A percentile compares a stretch with the other conserved stretches of the same genome.
phyloP scores from a whole-genome alignment of 2,888 invertebrate genomes.

The Eupithecia dodoneata region DNA sequence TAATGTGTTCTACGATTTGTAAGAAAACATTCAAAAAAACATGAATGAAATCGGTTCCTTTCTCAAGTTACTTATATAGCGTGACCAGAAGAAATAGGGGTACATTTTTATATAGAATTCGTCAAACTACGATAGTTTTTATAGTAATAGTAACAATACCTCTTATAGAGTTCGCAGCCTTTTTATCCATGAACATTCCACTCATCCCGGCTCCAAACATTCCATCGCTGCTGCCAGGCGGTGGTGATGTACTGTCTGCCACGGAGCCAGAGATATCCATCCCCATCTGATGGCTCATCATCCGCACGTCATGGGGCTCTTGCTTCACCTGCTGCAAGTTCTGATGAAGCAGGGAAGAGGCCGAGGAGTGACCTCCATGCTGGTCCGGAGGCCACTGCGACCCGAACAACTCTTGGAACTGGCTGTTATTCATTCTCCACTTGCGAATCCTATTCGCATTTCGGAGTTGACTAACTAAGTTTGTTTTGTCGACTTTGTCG shows the following conservation, averaged over 20 bases:
- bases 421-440: slow-evolving; percentile 73
- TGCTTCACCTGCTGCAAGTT: slow-evolving; percentile 66
- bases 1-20: no score
- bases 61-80: no score
- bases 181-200: slow-evolving; percentile 84
- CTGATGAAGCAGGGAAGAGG: slow-evolving; percentile 75
- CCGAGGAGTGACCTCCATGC: slow-evolving; percentile 77
- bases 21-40: no score
- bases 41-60: no score
- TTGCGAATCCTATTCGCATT: slow-evolving; percentile 78
- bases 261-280: slow-evolving; percentile 76
- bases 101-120: not conserved
- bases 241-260: slow-evolving; percentile 86
- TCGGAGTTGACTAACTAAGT: slow-evolving; percentile 67
- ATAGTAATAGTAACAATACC: slow-evolving; percentile 69
- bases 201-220: slow-evolving; percentile 76
- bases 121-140: not conserved
- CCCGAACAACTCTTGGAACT: slow-evolving; percentile 80
- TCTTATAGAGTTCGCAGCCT: slow-evolving; percentile 87
- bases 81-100: no score
- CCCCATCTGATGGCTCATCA: slow-evolving; percentile 73
- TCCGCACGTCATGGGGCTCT: slow-evolving; percentile 69
- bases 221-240: slow-evolving; percentile 78
- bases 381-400: slow-evolving; percentile 83
- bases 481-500: slow-evolving; percentile 77